Base-by-base conservation (phyloP, 2,797 vertebrate species). In the Brachymystax lenok region DNA sequence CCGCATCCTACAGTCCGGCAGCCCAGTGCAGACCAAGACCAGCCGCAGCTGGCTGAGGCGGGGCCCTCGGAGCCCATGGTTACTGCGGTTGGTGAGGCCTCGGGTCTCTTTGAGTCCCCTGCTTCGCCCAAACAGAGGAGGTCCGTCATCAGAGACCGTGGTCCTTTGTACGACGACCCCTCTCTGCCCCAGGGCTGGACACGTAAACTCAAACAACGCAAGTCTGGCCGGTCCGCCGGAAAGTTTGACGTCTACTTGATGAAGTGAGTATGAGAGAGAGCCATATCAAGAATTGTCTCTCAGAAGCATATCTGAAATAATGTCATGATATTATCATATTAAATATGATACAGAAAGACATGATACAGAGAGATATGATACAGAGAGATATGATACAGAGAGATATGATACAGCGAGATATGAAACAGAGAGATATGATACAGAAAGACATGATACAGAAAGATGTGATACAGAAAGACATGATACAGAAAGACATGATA, bases 201-300 rank as follows among this genome's bases (percentile, higher is more conserved):
- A 0, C 94, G 97, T 52, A 99, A 98, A 81, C 95, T 99, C n/a
- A 99, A 99, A 78, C 97, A 99, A 86, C 94, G 97, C 79, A 99
- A 98, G 80, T 97, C 96, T 0, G 97, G 97, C 1, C 95, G 97
- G 52, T 98, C 97, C 0, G 97, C 97, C 1, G 97, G 97, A 72
- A 99, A 99, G 87, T 99, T 95, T 83, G 97, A 98, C 46, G 97
- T 99, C 86, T 99, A 98, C 91, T 92, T 98, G 87, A 98, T 99
- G 93, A 99, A 98, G 97, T 98, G 94, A 96, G 95, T 91, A 72
- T 14, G 24, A 72, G 14, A 52, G 8, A 30, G 4, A 28, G 27
- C 12, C 61, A 12, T 14, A 64, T 14, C 17, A 21, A 33, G 27
- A 17, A 68, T n/a, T 19, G 4, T 56, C 52, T 56, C 52, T 59